phyloP scores from a whole-genome alignment of 1,140 invertebrate genomes.

The Lanistes nyassanus region DNA sequence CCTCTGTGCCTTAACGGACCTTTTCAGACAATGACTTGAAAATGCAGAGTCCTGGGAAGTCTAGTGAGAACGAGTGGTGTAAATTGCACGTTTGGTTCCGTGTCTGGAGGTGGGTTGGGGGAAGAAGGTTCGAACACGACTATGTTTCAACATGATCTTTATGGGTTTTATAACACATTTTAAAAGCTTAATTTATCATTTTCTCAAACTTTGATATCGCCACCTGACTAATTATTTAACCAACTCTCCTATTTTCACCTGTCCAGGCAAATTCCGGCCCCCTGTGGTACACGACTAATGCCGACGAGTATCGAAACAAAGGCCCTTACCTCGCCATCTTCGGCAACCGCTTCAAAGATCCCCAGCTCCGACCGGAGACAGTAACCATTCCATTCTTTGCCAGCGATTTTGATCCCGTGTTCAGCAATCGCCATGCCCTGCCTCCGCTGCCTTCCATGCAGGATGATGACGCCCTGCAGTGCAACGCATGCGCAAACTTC shows the following conservation, averaged over 20 bases:
- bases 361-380: conserved; percentile 9
- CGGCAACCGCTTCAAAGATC: conserved; percentile 1
- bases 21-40: too few species aligned
- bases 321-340: conserved; percentile 26
- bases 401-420: conserved; percentile 27
- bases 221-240: background rate
- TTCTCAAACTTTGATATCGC: too few species aligned
- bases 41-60: too few species aligned
- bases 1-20: too few species aligned
- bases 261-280: conserved; percentile 14
- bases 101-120: too few species aligned
- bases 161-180: too few species aligned
- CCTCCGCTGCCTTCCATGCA: background rate
- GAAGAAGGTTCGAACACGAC: too few species aligned
- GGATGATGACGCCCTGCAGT: background rate
- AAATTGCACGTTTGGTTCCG: too few species aligned
- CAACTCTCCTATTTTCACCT: background rate
- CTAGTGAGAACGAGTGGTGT: too few species aligned
- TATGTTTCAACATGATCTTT: too few species aligned
- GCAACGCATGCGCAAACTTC: background rate
- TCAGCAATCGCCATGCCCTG: conserved; percentile 14
- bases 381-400: conserved; percentile 35
- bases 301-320: conserved; percentile 20
- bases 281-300: conserved; percentile 34
- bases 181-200: too few species aligned